Evolutionary conservation across 2,113 vertebrate species (phyloP), one percentile per base, ranked within the genome.

Genomic region (Synchiropus splendidus): DNA sequence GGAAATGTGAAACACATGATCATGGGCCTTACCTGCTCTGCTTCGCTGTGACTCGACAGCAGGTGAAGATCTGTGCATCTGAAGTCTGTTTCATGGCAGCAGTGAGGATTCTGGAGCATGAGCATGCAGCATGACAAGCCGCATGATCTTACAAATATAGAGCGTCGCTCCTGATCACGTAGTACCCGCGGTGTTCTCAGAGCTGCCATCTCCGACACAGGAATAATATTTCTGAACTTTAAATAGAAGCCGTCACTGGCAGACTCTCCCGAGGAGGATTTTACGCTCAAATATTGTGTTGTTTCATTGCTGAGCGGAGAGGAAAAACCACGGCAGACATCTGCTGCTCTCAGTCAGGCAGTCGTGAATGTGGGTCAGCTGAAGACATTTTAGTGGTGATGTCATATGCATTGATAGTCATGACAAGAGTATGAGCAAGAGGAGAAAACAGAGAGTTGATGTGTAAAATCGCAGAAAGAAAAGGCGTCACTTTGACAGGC

Each of bases 101-200:
- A 59, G 49, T 64, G 16, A 47, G 37, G 14, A 39, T 45, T 66
- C 67, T 60, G 64, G 42, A 56, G 55, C 59, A 49, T 41, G 39
- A 54, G 61, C 49, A 39, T 10, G 39, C 33, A 37, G 57, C 18
- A 12, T 14, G 18, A 38, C 72, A 16, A 61, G 61, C 62, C 63
- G 60, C 77, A 75, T 80, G 74, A 77, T 79, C 61, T 35, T 67
- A 75, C 84, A 83, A 82, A 86, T 85, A 86, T 87, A 86, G 80
- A 82, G 68, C 30, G 18, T 33, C 51, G 50, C 67, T 56, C 72
- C 58, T 68, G 52, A 81, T 78, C 83, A 83, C 72, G 80, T 80
- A 82, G 59, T 78, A 75, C 63, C 74, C 58, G 63, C 31, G 58
- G 45, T 21, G 48, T 64, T 64, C 56, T 59, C 30, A 9, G 42